A percentile compares a stretch with the other conserved stretches of the same genome.
Conservation (phyloP, 2,113 vertebrate genomes). For the Eubucco bourcierii region DNA sequence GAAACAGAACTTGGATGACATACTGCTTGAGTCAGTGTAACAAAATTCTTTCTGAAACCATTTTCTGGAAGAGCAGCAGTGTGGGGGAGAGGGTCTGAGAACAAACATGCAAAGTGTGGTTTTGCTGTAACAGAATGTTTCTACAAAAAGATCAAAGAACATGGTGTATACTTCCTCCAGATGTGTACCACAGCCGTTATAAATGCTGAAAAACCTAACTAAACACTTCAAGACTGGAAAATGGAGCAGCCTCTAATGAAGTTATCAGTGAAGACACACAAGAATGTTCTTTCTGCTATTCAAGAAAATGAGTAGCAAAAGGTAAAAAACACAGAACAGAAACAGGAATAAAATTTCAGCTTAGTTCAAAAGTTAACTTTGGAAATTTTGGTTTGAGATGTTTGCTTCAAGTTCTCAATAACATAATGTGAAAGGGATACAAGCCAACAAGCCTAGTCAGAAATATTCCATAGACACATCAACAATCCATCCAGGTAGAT, state of each 20-base stretch:
- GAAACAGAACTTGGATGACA: not conserved
- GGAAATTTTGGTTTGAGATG: not conserved
- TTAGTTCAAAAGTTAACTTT: not conserved
- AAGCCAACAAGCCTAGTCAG: not conserved
- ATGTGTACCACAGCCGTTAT: not conserved
- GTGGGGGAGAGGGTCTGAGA: not conserved
- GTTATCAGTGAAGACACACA: accelerated
- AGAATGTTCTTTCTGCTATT: not conserved
- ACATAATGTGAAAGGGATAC: not conserved
- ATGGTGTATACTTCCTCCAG: not conserved
- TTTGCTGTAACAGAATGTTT: not conserved
- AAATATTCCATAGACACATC: not conserved
- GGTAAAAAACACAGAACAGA: not conserved
- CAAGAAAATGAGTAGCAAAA: not conserved
- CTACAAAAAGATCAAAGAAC: not conserved
- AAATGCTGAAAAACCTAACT: not conserved
- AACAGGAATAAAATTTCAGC: not conserved
- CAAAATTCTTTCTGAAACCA: not conserved
- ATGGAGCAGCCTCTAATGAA: not conserved
- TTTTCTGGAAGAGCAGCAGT: not conserved
- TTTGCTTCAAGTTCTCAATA: not conserved
- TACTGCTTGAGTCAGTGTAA: not conserved
- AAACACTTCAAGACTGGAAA: not conserved
- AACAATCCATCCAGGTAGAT: not conserved
- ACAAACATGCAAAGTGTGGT: not conserved